phyloP scores from a whole-genome alignment of 2,888 invertebrate species.

The Mallateleia sp. region DNA sequence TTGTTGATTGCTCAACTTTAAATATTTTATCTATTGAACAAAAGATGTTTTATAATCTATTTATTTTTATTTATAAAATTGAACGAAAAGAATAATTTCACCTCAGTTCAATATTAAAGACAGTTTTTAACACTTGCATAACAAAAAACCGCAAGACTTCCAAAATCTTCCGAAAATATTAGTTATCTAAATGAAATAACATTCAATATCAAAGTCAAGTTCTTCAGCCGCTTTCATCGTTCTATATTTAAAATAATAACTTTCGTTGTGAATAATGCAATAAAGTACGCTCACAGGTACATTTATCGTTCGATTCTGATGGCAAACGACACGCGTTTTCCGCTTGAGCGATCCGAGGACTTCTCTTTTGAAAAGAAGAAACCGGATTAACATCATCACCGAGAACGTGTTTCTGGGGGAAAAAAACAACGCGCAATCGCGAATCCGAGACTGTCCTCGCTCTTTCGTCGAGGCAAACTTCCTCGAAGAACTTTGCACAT shows the following conservation, averaged over 20 bases:
- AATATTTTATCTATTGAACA: conserved; percentile 20
- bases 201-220: neutral
- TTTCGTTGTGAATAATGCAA: conserved; percentile 7
- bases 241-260: conserved; percentile 27
- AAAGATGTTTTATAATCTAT: conserved; percentile 6
- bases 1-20: neutral
- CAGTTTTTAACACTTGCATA: no score
- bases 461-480: conserved; percentile 73
- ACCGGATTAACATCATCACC: conserved; percentile 76
- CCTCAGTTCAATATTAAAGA: no score
- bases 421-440: conserved; percentile 70
- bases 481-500: conserved; percentile 73
- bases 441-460: conserved; percentile 68
- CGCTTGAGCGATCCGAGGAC: conserved; percentile 61
- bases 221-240: neutral
- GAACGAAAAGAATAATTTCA: no score
- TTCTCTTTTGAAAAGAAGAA: conserved; percentile 73
- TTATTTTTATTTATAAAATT: conserved; percentile 26
- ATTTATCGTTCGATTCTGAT: conserved; percentile 57
- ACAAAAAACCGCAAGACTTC: no score
- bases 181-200: no score
- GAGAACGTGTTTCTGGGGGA: conserved; percentile 73
- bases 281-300: conserved; percentile 34
- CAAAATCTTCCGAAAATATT: no score
- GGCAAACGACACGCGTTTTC: conserved; percentile 70